A percentile compares a stretch with the other conserved stretches of the same genome.
These are phyloP conservation scores for Psilanteris sp. DNA, from an alignment of 1,140 invertebrate species.

Conservation along the genomic window DNA sequence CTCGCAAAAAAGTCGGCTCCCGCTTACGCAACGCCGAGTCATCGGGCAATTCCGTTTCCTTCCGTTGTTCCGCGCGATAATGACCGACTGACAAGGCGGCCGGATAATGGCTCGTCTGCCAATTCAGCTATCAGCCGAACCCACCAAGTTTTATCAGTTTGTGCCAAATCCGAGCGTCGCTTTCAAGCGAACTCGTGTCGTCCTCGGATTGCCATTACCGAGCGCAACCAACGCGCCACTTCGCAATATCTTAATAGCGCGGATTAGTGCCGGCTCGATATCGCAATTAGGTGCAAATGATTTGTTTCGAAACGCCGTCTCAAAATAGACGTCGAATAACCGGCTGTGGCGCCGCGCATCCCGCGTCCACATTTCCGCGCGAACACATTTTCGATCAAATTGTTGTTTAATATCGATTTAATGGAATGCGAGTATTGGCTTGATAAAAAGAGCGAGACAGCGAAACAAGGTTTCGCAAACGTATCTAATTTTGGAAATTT, in stretches of 20 bases:
- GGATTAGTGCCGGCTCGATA: not conserved
- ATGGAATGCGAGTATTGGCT: too few species aligned
- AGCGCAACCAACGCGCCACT: not conserved
- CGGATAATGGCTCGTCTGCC: constrained; percentile 24
- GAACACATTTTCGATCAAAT: too few species aligned
- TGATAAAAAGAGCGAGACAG: too few species aligned
- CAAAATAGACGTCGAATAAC: too few species aligned
- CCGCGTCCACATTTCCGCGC: too few species aligned
- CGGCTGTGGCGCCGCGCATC: too few species aligned
- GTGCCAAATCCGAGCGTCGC: constrained; percentile 2
- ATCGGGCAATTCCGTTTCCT: constrained; percentile 16
- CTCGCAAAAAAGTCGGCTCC: not conserved
- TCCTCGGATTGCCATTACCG: too few species aligned
- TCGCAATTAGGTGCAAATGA: too few species aligned
- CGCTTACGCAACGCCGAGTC: constrained; percentile 2
- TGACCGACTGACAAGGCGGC: constrained; percentile 7
- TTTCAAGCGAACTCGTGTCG: not conserved
- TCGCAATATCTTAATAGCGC: constrained; percentile 22
- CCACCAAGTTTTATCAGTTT: constrained; percentile 8
- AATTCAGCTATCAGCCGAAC: constrained; percentile 1
- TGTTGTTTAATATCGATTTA: too few species aligned
- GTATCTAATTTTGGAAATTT: too few species aligned
- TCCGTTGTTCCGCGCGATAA: constrained; percentile 13
- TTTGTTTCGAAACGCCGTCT: too few species aligned
- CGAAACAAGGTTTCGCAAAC: too few species aligned